Percentiles rank a stretch among this genome's conserved stretches.
These are phyloP conservation scores for Altica lythri DNA, from an alignment of 2,888 invertebrate genomes.

Conservation along the genomic window DNA sequence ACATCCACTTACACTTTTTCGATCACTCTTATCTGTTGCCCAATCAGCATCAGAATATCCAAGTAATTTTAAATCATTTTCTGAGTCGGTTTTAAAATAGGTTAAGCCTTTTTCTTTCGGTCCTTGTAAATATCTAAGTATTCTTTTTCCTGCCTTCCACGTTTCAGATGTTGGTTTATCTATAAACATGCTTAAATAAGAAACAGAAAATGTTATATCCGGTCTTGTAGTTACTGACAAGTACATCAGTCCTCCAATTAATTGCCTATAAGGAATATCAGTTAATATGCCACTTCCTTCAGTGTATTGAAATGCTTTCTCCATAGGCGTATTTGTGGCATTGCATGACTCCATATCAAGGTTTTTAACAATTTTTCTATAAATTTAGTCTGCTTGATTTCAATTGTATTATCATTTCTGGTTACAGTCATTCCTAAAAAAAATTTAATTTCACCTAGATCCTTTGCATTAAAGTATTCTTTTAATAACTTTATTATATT, in stretches of 20 bases:
- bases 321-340: constrained; percentile 24
- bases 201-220: constrained; percentile 34
- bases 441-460: constrained; percentile 27
- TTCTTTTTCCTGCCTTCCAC: constrained; percentile 34
- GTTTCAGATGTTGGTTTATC: constrained; percentile 30
- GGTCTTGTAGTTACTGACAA: constrained; percentile 31
- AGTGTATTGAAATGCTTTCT: constrained; percentile 30
- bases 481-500: constrained; percentile 17
- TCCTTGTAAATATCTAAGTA: constrained; percentile 29
- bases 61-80: constrained; percentile 15
- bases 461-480: constrained; percentile 30
- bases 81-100: constrained; percentile 8
- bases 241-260: constrained; percentile 33
- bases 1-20: constrained; percentile 36
- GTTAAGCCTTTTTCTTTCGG: constrained; percentile 28
- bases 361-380: constrained; percentile 30
- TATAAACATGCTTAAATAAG: constrained; percentile 33
- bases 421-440: constrained; percentile 29
- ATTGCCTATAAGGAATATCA: constrained; percentile 28
- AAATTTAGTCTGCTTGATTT: constrained; percentile 23
- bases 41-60: constrained; percentile 33
- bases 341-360: constrained; percentile 29
- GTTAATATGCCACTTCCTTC: constrained; percentile 19
- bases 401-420: constrained; percentile 24
- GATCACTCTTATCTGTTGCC: constrained; percentile 28